Evolutionary conservation across 2,797 vertebrate genomes (phyloP), one percentile per base, ranked within the genome.

Genomic region (Danio albolineatus): DNA sequence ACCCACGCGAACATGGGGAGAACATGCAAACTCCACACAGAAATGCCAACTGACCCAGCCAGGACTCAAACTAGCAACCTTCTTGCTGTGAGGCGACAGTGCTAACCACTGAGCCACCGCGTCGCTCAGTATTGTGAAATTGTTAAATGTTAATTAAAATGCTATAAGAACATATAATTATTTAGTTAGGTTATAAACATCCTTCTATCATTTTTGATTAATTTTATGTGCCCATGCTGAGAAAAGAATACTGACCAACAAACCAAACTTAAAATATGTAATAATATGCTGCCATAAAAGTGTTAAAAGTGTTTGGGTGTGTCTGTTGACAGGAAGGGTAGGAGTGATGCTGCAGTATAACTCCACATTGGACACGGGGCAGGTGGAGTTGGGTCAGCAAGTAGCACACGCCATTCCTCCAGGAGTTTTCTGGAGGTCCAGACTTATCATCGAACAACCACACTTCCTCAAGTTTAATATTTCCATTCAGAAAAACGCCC

Each of bases 391-490:
- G 82, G 98, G 97, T 65, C 95, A 95, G 88, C 91, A 94, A 90
- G 95, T 91, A 0, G 92, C 93, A 80, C 96, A 97, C 88, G 96
- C 93, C 61, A 88, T 99, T 81, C 96, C 96, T 3, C 97, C 98
- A 0, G 97, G 96, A 39, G 94, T 98, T 83, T 99, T 99, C 89
- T 99, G 98, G 98, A 95, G 97, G 84, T 97, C 97, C 48, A 97
- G 96, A 7, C 90, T 99, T 17, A 93, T 93, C 89, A 94, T 99
- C 89, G 96, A 97, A 83, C 95, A 96, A 72, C 95, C 97, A 10
- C 95, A 96, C 77, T 99, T 98, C 90, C 92, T 99, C 48, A 99
- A 98, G 90, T 99, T 99, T 94, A 99, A 99, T 94, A 97, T 99
- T 91, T 99, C 98, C 16, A 97, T 99, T 83, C 97, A 98, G 93